phyloP scores from a whole-genome alignment of 1,140 invertebrate genomes.

The Anoplophora glabripennis region DNA sequence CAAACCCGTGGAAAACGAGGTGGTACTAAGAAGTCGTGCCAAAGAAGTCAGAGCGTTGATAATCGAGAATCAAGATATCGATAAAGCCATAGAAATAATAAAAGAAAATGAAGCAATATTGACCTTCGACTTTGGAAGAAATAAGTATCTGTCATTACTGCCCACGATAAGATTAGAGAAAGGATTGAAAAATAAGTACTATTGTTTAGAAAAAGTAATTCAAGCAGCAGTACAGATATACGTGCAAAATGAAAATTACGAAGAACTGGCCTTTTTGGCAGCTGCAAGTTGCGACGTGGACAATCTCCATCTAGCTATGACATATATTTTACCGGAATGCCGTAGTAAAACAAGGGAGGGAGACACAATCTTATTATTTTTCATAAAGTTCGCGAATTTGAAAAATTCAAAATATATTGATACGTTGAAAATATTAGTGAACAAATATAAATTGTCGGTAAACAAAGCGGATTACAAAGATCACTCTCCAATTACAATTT shows the following conservation, averaged over 20 bases:
- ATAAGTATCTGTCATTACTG: slow-evolving; percentile 5
- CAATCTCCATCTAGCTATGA: no score
- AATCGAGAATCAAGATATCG: slow-evolving; percentile 1
- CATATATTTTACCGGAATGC: no score
- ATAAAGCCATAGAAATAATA: slow-evolving; percentile 7
- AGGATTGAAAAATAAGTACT: slow-evolving; percentile 1
- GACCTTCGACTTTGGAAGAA: slow-evolving; percentile 7
- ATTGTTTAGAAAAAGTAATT: slow-evolving; percentile 8
- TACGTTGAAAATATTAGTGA: slow-evolving; percentile 6
- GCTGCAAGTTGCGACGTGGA: slow-evolving; percentile 9
- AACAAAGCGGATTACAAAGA: slow-evolving; percentile 8
- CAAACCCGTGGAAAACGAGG: no score
- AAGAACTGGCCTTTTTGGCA: slow-evolving; percentile 17
- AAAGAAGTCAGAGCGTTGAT: no score
- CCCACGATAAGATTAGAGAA: slow-evolving; percentile 1
- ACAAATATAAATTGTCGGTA: not conserved
- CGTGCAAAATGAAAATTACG: not conserved
- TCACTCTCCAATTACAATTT: slow-evolving; percentile 4
- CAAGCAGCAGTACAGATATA: slow-evolving; percentile 10
- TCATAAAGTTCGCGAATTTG: no score
- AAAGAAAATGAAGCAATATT: slow-evolving; percentile 9
- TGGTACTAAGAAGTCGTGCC: no score
- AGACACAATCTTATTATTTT: no score
- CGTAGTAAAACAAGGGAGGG: no score
- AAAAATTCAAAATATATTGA: not conserved